phyloP scores from a whole-genome alignment of 2,888 invertebrate genomes.

The Hetaerina titia region DNA sequence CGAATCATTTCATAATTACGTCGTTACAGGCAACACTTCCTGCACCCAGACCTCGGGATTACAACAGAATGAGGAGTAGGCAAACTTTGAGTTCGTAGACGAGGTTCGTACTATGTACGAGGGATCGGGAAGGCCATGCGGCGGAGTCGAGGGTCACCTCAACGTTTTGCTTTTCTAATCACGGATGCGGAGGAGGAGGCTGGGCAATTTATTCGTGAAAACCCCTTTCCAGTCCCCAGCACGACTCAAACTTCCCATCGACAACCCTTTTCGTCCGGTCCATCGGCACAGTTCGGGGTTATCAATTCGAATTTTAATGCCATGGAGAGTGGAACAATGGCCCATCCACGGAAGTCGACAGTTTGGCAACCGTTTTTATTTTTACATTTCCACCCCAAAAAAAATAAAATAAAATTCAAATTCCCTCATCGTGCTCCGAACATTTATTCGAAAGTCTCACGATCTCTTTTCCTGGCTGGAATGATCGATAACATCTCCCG shows the following conservation, averaged over 20 bases:
- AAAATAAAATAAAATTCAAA: no score
- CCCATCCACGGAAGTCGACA: not conserved
- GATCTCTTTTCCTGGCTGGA: not conserved
- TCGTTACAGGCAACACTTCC: not conserved
- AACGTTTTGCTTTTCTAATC: constrained; percentile 30
- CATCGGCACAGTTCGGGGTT: not conserved
- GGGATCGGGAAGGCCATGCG: no score
- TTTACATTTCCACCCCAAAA: no score
- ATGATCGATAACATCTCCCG: no score
- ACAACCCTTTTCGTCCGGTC: not conserved
- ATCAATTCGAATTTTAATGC: not conserved
- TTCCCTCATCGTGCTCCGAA: not conserved
- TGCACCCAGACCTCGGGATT: no score
- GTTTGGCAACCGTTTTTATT: not conserved
- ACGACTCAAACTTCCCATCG: not conserved
- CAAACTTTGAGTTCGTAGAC: no score
- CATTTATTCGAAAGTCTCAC: not conserved
- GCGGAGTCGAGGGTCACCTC: no score
- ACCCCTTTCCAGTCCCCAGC: not conserved
- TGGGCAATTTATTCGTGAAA: not conserved
- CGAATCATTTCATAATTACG: not conserved
- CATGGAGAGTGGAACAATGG: not conserved
- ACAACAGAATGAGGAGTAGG: no score
- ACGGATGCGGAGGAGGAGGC: not conserved
- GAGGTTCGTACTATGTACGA: no score